Conservation (phyloP, 2,888 invertebrate species). For the Eutolmus rufibarbis region DNA sequence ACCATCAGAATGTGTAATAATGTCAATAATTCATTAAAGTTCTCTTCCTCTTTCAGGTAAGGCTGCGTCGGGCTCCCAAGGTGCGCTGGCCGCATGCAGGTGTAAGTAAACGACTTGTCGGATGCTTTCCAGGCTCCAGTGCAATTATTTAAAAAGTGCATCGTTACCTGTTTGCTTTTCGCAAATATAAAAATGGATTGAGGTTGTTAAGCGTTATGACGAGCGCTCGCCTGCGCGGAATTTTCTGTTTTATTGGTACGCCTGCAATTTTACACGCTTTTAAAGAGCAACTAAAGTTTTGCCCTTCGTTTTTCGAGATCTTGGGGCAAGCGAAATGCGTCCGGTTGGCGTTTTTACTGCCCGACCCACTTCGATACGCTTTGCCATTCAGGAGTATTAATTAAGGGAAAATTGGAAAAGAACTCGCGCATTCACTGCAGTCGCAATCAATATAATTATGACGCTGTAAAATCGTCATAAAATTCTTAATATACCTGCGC, state of each 20-base stretch:
- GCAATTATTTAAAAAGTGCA: neutral
- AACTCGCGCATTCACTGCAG: neutral
- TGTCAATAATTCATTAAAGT: neutral
- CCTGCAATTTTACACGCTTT: neutral
- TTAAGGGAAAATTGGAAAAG: neutral
- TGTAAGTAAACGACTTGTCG: neutral
- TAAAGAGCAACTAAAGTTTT: neutral
- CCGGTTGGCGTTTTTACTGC: neutral
- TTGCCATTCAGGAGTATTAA: neutral
- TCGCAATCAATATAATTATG: neutral
- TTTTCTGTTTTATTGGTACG: neutral
- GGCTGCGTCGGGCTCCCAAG: neutral
- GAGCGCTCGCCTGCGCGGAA: neutral
- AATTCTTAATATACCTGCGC: neutral
- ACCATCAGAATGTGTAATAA: neutral
- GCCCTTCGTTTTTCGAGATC: neutral
- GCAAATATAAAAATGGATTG: neutral
- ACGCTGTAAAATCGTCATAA: neutral
- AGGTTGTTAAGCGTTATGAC: neutral
- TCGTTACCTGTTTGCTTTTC: neutral
- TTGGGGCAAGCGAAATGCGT: neutral
- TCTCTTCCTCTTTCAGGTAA: constrained; percentile 2
- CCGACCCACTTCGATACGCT: neutral
- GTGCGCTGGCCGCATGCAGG: neutral
- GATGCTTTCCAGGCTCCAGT: neutral